These are phyloP conservation scores for Nomada fabriciana DNA, from an alignment of 2,888 invertebrate species.

Conservation along the genomic window DNA sequence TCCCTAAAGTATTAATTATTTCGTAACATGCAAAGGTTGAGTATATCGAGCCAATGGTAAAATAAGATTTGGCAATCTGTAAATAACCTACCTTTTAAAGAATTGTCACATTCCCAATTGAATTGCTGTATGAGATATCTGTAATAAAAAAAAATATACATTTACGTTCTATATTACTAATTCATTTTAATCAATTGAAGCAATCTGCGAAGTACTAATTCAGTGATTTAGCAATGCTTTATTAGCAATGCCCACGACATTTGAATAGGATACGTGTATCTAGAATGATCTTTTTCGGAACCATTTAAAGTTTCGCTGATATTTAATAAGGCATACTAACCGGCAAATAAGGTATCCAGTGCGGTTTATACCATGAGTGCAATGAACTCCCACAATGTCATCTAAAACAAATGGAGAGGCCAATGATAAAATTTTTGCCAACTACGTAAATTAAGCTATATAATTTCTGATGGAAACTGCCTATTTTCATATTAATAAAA, in stretches of 20 bases:
- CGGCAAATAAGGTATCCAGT: constrained; percentile 92
- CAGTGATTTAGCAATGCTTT: background rate
- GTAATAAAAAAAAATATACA: constrained; percentile 55
- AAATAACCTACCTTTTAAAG: constrained; percentile 86
- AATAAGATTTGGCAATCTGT: background rate
- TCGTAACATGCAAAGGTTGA: background rate
- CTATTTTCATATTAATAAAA: no score
- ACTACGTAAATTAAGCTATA: background rate
- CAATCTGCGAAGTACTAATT: background rate
- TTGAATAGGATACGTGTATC: no score
- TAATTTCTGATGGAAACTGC: no score
- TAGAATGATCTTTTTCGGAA: background rate
- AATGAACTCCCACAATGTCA: constrained; percentile 91
- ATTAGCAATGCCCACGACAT: no score
- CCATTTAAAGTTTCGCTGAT: background rate
- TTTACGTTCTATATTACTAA: background rate
- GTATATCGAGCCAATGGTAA: background rate
- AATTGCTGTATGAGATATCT: constrained; percentile 88
- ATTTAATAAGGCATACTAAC: constrained; percentile 80
- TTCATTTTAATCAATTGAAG: background rate
- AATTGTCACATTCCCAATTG: constrained; percentile 85
- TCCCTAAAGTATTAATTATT: no score
- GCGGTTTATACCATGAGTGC: constrained; percentile 93
- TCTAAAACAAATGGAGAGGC: constrained; percentile 85
- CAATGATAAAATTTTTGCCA: constrained; percentile 9